A percentile compares a stretch with the other conserved stretches of the same genome.
These are phyloP conservation scores for Pseudorasbora parva DNA, from an alignment of 2,113 vertebrate species.

Conservation along the genomic window DNA sequence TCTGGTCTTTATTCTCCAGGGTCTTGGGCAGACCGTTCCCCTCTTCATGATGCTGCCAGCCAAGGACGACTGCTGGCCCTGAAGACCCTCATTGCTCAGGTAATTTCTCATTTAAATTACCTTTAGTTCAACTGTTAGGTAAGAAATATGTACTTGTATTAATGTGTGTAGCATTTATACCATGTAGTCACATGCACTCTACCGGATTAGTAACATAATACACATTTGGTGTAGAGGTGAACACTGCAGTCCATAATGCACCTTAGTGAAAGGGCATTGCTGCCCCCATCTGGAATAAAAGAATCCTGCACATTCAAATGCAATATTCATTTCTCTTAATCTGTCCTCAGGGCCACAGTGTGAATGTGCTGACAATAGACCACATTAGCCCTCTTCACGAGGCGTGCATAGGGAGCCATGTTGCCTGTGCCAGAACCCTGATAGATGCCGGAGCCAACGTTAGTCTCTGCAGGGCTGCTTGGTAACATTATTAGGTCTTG, in stretches of 20 bases:
- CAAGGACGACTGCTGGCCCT: slow-evolving; percentile 92
- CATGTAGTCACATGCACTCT: slow-evolving; percentile 4
- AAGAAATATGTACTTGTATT: background rate
- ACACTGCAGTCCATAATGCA: background rate
- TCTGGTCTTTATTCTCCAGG: slow-evolving; percentile 68
- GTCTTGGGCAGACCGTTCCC: slow-evolving; percentile 94
- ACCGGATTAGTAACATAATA: background rate
- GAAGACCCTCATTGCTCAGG: slow-evolving; percentile 90
- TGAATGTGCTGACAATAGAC: slow-evolving; percentile 92
- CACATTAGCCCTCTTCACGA: slow-evolving; percentile 93
- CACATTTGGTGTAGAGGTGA: background rate
- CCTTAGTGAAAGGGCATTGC: background rate
- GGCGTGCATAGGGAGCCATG: slow-evolving; percentile 90
- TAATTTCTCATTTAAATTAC: slow-evolving; percentile 61
- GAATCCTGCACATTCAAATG: background rate
- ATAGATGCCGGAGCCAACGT: slow-evolving; percentile 94
- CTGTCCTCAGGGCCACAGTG: slow-evolving; percentile 86
- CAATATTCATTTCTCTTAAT: slow-evolving; percentile 22
- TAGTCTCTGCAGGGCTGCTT: slow-evolving; percentile 67
- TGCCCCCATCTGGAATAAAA: slow-evolving; percentile 43
- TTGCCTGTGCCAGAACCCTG: slow-evolving; percentile 87
- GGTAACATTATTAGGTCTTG: no score
- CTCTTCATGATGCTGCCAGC: slow-evolving; percentile 91
- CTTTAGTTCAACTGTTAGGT: background rate
- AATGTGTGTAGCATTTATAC: background rate